phyloP scores from a whole-genome alignment of 2,113 vertebrate species.

The Ptyas mucosa region DNA sequence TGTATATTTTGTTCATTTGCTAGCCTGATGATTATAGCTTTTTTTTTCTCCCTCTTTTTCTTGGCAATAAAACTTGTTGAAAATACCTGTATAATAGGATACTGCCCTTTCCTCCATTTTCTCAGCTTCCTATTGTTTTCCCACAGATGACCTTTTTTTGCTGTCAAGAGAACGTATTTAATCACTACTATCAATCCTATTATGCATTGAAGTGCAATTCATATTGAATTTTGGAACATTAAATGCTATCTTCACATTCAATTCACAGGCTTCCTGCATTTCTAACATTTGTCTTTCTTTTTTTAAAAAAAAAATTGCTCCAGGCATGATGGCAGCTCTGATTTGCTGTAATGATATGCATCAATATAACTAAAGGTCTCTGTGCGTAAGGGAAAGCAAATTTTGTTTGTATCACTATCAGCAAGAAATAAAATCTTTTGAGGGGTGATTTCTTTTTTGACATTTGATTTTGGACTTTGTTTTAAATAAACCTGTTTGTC shows the following conservation, averaged over 20 bases:
- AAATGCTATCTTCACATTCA: constrained; percentile 10
- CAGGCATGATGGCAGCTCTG: not conserved
- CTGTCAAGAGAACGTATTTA: not conserved
- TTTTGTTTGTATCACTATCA: not conserved
- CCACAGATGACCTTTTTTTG: not conserved
- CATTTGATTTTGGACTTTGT: not conserved
- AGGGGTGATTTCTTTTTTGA: not conserved
- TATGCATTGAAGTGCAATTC: not conserved
- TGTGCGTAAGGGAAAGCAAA: not conserved
- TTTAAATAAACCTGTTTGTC: not conserved
- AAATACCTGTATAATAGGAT: not conserved
- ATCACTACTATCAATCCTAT: not conserved
- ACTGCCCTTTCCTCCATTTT: not conserved
- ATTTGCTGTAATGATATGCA: not conserved
- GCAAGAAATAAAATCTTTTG: not conserved
- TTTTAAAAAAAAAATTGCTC: not conserved
- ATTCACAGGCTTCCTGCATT: not conserved
- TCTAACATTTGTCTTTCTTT: not conserved
- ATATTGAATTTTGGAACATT: not conserved
- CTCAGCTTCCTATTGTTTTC: not conserved
- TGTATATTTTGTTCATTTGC: not conserved
- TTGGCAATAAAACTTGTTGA: not conserved
- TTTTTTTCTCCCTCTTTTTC: not conserved
- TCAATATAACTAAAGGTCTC: not conserved
- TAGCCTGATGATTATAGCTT: not conserved